A percentile compares a stretch with the other conserved stretches of the same genome.
These are phyloP conservation scores for Lamprotornis superbus DNA, from an alignment of 2,113 vertebrate genomes.

Conservation along the genomic window DNA sequence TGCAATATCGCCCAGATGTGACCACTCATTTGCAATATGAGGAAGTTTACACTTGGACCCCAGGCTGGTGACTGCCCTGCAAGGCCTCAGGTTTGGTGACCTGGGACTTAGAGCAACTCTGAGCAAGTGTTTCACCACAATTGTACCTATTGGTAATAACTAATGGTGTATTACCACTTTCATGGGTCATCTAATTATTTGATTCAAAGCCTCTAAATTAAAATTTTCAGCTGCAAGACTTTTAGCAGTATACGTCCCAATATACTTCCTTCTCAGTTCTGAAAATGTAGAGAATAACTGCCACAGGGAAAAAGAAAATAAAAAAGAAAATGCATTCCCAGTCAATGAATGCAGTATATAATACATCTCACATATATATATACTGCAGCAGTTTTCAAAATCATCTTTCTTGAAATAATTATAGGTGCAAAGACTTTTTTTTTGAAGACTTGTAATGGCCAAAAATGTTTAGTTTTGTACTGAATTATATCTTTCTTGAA, in stretches of 20 bases:
- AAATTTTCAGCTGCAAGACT: neutral
- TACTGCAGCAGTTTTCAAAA: neutral
- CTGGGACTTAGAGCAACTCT: neutral
- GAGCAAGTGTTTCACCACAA: accelerated
- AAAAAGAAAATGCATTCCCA: neutral
- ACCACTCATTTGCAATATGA: neutral
- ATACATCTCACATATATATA: neutral
- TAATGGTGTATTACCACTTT: neutral
- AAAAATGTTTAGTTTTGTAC: neutral
- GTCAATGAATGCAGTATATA: neutral
- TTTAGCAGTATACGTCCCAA: neutral
- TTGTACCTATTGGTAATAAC: neutral
- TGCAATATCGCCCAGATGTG: neutral
- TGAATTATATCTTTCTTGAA: neutral
- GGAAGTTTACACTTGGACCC: neutral
- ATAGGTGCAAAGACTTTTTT: neutral
- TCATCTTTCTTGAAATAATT: neutral
- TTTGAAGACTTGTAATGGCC: neutral
- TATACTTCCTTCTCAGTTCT: neutral
- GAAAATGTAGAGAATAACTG: neutral
- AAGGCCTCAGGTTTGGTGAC: neutral
- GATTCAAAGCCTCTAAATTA: neutral
- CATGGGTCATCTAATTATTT: neutral
- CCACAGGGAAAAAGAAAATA: neutral
- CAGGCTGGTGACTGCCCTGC: neutral